Conservation (phyloP, 2,888 invertebrate species). For the Campaea margaritaria region DNA sequence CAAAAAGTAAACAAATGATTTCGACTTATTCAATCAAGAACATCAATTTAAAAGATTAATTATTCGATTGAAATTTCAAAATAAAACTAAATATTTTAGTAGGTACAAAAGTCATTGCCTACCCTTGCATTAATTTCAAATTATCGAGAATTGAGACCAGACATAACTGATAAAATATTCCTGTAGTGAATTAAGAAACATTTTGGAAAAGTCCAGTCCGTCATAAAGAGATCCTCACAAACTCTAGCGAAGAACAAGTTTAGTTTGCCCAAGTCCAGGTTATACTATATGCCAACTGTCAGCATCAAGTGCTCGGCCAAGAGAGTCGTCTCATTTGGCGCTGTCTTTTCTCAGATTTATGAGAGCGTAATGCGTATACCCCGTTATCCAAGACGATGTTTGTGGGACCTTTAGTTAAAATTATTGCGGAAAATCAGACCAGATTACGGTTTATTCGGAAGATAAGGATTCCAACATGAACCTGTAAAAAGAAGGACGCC, state of each 20-base stretch:
- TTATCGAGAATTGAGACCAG: neutral
- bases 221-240: constrained; percentile 1
- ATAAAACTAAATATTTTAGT: too few species aligned
- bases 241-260: constrained; percentile 7
- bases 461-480: constrained; percentile 1
- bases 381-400: constrained; percentile 27
- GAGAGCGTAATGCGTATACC: constrained; percentile 28
- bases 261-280: constrained; percentile 8
- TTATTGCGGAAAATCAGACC: constrained; percentile 25
- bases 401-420: constrained; percentile 29
- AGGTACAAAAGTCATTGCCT: too few species aligned
- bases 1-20: too few species aligned
- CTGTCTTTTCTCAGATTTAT: constrained; percentile 29
- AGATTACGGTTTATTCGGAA: constrained; percentile 14
- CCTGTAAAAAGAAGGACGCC: too few species aligned
- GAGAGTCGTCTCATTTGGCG: constrained; percentile 31
- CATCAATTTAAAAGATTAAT: too few species aligned
- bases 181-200: too few species aligned
- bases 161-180: neutral
- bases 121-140: neutral
- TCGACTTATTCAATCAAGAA: too few species aligned
- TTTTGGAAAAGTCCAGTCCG: too few species aligned
- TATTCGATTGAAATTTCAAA: neutral
- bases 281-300: constrained; percentile 17
- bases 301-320: constrained; percentile 20